Evolutionary conservation across 2,888 invertebrate genomes (phyloP).

Genomic region (Fragum fragum): DNA sequence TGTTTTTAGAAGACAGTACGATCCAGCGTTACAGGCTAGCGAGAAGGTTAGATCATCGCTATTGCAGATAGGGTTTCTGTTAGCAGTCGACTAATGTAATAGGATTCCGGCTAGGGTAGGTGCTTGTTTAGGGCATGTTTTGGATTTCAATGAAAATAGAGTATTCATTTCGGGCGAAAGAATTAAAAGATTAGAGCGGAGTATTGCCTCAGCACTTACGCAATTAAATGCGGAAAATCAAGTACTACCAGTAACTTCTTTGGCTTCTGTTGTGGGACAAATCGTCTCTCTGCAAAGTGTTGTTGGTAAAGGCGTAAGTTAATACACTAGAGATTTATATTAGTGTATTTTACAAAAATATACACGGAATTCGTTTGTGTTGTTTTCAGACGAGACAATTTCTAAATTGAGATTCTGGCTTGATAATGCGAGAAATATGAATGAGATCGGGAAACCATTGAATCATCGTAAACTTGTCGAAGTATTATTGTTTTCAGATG

Average conservation of each 20-base stretch:
- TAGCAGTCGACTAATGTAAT: background rate
- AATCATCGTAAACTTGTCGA: background rate
- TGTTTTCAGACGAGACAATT: too few relatives aligned
- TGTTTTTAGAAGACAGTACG: background rate
- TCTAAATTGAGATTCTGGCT: too few relatives aligned
- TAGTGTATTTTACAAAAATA: too few relatives aligned
- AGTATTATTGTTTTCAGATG: background rate
- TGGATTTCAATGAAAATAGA: background rate
- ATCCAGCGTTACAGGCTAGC: background rate
- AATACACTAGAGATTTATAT: background rate
- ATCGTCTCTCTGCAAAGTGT: conserved; percentile 8
- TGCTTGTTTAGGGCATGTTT: background rate
- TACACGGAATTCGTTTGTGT: too few relatives aligned
- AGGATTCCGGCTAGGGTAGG: background rate
- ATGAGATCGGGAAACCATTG: too few relatives aligned
- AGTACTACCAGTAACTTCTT: background rate
- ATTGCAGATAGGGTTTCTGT: background rate
- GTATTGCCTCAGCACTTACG: background rate
- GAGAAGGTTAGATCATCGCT: background rate
- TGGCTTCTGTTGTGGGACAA: conserved; percentile 2
- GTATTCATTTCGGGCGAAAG: background rate
- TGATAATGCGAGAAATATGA: too few relatives aligned
- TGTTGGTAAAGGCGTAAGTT: background rate
- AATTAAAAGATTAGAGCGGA: background rate
- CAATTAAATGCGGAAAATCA: too few relatives aligned